Conservation (phyloP, 2,113 vertebrate species). For the Verasper variegatus region DNA sequence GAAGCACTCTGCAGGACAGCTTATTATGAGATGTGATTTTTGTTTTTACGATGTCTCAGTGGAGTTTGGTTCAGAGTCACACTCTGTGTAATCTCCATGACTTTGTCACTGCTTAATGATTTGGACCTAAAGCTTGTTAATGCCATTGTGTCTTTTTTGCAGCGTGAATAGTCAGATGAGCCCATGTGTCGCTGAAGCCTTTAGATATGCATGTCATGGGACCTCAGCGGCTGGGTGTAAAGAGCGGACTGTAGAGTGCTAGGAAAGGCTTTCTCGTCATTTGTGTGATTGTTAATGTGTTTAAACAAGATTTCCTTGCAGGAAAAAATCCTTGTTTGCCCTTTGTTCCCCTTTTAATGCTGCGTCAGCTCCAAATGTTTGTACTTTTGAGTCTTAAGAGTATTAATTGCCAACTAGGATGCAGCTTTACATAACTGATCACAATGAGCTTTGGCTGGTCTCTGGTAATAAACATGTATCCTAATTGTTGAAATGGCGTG, state of each 20-base stretch:
- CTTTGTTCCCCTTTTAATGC: constrained; percentile 27
- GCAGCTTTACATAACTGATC: not conserved
- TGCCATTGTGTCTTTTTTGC: not conserved
- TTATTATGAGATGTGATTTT: not conserved
- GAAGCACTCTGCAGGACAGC: not conserved
- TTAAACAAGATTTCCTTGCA: not conserved
- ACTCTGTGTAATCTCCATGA: not conserved
- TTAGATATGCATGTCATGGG: constrained; percentile 4
- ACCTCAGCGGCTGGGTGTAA: not conserved
- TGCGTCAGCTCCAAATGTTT: constrained; percentile 21
- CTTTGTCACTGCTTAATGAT: constrained; percentile 17
- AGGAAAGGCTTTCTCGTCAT: constrained; percentile 9
- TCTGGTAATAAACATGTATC: not conserved
- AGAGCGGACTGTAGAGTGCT: not conserved
- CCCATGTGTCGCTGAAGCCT: not conserved
- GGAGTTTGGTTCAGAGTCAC: too few species aligned
- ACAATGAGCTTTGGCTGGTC: not conserved
- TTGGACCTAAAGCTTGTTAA: not conserved
- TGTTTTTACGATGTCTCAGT: not conserved
- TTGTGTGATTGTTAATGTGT: not conserved
- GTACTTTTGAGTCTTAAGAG: constrained; percentile 5
- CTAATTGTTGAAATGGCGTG: not conserved
- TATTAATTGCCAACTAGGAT: not conserved
- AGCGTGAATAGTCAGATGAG: constrained; percentile 2
- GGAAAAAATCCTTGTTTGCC: constrained; percentile 15